Conservation (phyloP, 2,797 vertebrate genomes). For the Columba guinea region DNA sequence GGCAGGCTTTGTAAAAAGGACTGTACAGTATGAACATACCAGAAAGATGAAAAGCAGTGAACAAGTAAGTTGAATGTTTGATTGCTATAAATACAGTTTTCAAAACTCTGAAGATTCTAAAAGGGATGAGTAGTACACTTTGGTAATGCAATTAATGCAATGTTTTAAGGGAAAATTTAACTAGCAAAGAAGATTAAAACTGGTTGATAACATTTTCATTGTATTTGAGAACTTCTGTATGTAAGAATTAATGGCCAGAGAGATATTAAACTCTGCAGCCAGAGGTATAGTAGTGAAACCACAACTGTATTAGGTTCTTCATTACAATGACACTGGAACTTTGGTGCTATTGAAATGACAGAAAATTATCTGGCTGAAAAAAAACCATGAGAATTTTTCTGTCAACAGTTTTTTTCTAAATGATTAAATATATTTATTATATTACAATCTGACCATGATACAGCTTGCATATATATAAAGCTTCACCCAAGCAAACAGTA, state of each 20-base stretch:
- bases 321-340: neutral
- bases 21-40: neutral
- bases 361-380: neutral
- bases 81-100: neutral
- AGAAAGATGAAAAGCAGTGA: neutral
- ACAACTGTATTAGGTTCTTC: neutral
- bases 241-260: neutral
- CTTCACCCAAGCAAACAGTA: neutral
- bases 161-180: neutral
- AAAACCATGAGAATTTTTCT: neutral
- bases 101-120: neutral
- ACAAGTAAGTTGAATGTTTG: neutral
- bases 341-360: neutral
- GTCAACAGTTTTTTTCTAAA: neutral
- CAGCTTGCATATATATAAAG: neutral
- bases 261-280: neutral
- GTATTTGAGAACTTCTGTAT: neutral
- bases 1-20: neutral
- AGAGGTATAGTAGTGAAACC: neutral
- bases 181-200: neutral
- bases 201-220: neutral
- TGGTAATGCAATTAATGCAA: neutral
- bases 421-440: neutral
- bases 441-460: neutral
- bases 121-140: neutral